phyloP scores from a whole-genome alignment of 1,140 invertebrate genomes.

The Leptonema lineaticorne region DNA sequence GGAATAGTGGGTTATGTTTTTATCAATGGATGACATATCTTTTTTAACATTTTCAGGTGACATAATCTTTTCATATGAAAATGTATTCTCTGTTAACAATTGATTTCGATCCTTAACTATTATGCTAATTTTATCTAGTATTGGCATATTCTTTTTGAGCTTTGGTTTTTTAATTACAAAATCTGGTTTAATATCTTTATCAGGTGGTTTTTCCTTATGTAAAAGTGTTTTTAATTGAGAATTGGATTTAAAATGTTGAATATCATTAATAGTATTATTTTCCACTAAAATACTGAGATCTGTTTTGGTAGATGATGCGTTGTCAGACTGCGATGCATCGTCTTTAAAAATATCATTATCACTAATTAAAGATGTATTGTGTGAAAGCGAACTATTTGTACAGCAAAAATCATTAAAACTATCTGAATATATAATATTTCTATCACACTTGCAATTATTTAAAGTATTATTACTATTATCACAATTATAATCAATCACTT shows the following conservation, averaged over 20 bases:
- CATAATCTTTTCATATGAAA: constrained; percentile 32
- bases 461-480: constrained; percentile 51
- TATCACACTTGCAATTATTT: constrained; percentile 49
- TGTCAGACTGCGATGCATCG: background rate
- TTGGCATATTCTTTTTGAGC: constrained; percentile 48
- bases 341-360: constrained; percentile 10
- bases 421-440: constrained; percentile 32
- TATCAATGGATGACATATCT: too few species aligned
- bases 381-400: constrained; percentile 32
- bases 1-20: too few species aligned
- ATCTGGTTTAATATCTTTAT: background rate
- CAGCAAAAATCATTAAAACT: constrained; percentile 29
- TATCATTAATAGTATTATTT: background rate
- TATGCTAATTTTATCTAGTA: constrained; percentile 48
- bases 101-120: constrained; percentile 47
- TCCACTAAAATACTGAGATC: constrained; percentile 26
- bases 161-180: constrained; percentile 51
- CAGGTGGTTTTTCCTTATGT: constrained; percentile 13
- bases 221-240: background rate
- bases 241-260: constrained; percentile 7
- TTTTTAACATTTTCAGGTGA: too few species aligned
- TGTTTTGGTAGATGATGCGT: background rate
- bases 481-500: constrained; percentile 50
- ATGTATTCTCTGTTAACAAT: constrained; percentile 4
- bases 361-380: constrained; percentile 20